Percentiles rank a stretch among this genome's conserved stretches.
phyloP scores from a whole-genome alignment of 2,113 vertebrate genomes.

The Coreoperca whiteheadi region DNA sequence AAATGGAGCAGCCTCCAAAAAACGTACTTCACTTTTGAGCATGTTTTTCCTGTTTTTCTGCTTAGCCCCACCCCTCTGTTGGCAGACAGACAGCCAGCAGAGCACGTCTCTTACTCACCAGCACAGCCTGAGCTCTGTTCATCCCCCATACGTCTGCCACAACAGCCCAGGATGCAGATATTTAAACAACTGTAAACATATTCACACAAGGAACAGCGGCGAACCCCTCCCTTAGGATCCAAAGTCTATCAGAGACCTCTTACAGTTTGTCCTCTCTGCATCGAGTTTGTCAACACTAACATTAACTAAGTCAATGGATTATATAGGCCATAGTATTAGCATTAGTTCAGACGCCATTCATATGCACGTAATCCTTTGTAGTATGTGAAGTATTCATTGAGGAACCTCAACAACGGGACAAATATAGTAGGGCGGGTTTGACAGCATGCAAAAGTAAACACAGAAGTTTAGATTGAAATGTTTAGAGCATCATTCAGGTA shows the following conservation, averaged over 20 bases:
- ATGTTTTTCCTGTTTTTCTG: slow-evolving; percentile 57
- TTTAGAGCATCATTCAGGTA: background rate
- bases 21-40: background rate
- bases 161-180: slow-evolving; percentile 31
- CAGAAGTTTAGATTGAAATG: background rate
- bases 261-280: slow-evolving; percentile 9
- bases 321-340: slow-evolving; percentile 29
- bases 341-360: background rate
- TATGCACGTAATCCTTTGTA: background rate
- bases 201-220: background rate
- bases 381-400: background rate
- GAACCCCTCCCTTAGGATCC: background rate
- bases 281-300: background rate
- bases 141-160: slow-evolving; percentile 47
- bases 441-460: slow-evolving; percentile 10
- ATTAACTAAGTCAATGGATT: slow-evolving; percentile 34
- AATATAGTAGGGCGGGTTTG: background rate
- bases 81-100: slow-evolving; percentile 30
- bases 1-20: background rate
- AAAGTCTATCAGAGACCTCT: background rate
- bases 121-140: slow-evolving; percentile 47
- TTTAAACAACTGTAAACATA: slow-evolving; percentile 35
- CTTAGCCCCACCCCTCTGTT: slow-evolving; percentile 47
- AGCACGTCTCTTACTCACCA: slow-evolving; percentile 27
- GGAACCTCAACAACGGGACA: background rate